Evolutionary conservation across 2,113 vertebrate genomes (phyloP), one percentile per base, ranked within the genome.

Genomic region (Rana temporaria): DNA sequence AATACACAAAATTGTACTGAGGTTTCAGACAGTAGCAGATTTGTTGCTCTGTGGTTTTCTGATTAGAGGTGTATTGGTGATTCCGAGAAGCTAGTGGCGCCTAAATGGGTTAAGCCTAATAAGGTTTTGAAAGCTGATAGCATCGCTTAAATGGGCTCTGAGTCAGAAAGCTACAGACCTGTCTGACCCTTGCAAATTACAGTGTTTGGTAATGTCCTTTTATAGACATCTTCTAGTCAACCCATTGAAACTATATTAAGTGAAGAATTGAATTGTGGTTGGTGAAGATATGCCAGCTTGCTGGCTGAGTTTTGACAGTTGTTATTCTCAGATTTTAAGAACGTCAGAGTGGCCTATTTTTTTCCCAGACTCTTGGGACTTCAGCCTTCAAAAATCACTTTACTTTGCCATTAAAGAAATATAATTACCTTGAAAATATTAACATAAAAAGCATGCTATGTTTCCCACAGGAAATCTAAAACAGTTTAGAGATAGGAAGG

Each of bases 121-220:
- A 93, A 93, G 92, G 92, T 91, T 93, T 91, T 87, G 95, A 95
- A 96, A 97, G 90, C 90, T 93, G 95, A 97, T 94, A 95, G 93
- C 90, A 82, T 94, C 90, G 92, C 92, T 91, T 90, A 91, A 91
- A 87, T 90, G 84, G 86, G 85, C 89, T 90, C 84, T 76, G 86
- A 91, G 86, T 90, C 86, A 87, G 87, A 84, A 60, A 89, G 90
- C 88, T 92, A 2, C 85, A 87, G 90, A 92, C 88, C 89, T 85
- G 82, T 70, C 88, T 91, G 90, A 93, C 90, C 90, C 86, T 80
- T 74, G 90, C 83, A 89, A 93, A 92, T 91, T 88, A 87, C 86
- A 90, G 48, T 89, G 85, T 92, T 93, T 92, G 90, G 91, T 92
- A 94, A 91, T 91, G 89, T 84, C 89, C 85, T 90, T 78, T 85